Percentiles rank a stretch among this genome's conserved stretches.
phyloP scores from a whole-genome alignment of 2,113 vertebrate species.

The Rhinopomastus cyanomelas region DNA sequence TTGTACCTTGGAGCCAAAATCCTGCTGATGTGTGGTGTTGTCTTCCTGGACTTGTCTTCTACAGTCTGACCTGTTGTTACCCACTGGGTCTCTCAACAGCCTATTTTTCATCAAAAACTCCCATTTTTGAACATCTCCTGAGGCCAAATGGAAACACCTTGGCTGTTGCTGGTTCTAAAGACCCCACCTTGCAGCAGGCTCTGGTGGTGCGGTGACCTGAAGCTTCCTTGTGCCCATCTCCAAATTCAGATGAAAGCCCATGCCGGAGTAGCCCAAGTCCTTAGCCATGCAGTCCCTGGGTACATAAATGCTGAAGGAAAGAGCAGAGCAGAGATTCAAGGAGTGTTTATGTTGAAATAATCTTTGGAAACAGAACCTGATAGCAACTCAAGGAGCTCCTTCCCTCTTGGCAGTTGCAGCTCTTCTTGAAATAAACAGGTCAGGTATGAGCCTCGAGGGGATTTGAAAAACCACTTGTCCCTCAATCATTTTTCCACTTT shows the following conservation, averaged over 20 bases:
- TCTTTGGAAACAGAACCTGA: slow-evolving; percentile 15
- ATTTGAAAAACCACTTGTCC: slow-evolving; percentile 43
- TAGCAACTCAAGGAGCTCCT: slow-evolving; percentile 23
- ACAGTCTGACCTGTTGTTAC: accelerated
- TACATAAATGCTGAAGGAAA: accelerated
- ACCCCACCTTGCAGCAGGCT: not conserved
- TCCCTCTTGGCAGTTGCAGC: slow-evolving; percentile 11
- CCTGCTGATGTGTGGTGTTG: too few species aligned
- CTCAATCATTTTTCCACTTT: slow-evolving; percentile 54
- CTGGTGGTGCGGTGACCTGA: not conserved
- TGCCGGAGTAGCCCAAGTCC: not conserved
- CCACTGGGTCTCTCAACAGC: not conserved
- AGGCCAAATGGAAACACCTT: not conserved
- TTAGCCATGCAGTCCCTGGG: accelerated
- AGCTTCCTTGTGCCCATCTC: not conserved
- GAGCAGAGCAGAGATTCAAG: not conserved
- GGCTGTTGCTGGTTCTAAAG: not conserved
- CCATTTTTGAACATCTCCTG: not conserved
- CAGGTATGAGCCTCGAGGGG: not conserved
- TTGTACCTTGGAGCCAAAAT: not conserved
- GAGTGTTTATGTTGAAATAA: slow-evolving; percentile 30
- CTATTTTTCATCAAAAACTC: not conserved
- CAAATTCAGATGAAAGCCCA: not conserved
- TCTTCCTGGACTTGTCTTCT: not conserved
- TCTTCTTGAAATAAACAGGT: slow-evolving; percentile 65